Evolutionary conservation across 2,888 invertebrate species (phyloP).

Genomic region (Rhimphoctona megacephalus): DNA sequence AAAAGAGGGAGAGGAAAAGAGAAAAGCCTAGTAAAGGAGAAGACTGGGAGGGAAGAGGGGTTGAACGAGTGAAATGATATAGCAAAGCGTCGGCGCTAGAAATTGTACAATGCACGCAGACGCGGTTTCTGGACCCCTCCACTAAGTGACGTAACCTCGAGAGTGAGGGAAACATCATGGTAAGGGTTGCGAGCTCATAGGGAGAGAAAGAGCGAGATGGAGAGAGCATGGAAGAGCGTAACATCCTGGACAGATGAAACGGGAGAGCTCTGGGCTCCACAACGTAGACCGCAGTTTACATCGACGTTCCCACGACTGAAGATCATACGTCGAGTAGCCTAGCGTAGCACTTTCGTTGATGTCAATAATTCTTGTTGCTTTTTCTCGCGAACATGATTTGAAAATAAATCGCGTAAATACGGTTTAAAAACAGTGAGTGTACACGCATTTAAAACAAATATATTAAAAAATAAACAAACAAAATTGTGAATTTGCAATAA

Average conservation of each 20-base stretch:
- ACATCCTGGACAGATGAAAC: conserved; percentile 72
- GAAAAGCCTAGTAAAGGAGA: background rate
- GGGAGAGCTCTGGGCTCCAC: conserved; percentile 61
- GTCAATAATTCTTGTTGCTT: background rate
- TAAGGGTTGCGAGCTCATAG: conserved; percentile 36
- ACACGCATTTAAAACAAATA: background rate
- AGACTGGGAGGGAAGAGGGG: background rate
- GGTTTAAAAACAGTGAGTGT: background rate
- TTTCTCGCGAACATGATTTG: background rate
- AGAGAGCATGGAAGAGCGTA: conserved; percentile 7
- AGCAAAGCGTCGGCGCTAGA: conserved; percentile 58
- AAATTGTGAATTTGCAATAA: conserved; percentile 4
- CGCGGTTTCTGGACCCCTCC: conserved; percentile 71
- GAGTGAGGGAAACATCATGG: conserved; percentile 5
- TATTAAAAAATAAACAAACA: background rate
- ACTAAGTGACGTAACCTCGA: conserved; percentile 46
- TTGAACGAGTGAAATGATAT: conserved; percentile 18
- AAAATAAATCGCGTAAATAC: background rate
- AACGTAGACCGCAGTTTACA: conserved; percentile 66
- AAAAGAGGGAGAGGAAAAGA: background rate
- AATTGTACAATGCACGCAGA: conserved; percentile 73
- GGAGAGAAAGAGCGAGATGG: conserved; percentile 64
- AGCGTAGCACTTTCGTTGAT: conserved; percentile 1
- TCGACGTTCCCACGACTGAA: conserved; percentile 51
- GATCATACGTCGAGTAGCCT: conserved; percentile 39